A percentile compares a stretch with the other conserved stretches of the same genome.
These are phyloP conservation scores for Neolamprologus variostigma DNA, from an alignment of 2,113 vertebrate species.

Conservation along the genomic window DNA sequence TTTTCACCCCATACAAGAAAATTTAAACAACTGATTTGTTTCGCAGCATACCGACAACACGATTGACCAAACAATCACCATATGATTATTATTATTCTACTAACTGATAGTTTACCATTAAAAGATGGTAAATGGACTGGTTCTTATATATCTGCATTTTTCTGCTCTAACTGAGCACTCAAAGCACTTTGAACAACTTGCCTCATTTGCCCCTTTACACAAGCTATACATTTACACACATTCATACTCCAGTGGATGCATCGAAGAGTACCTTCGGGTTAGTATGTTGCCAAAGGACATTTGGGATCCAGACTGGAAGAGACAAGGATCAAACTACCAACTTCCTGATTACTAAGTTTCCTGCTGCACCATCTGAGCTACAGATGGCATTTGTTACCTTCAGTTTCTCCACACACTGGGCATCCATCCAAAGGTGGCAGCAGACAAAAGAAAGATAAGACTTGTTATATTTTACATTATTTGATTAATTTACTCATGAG, in stretches of 20 bases:
- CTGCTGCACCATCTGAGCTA: not conserved
- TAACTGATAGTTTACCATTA: not conserved
- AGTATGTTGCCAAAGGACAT: not conserved
- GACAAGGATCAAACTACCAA: not conserved
- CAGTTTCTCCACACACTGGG: not conserved
- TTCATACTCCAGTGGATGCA: not conserved
- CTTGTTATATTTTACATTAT: not conserved
- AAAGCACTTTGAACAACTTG: not conserved
- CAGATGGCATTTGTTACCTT: not conserved
- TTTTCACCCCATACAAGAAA: not conserved
- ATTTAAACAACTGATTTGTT: not conserved
- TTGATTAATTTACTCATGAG: not conserved
- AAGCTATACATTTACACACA: not conserved
- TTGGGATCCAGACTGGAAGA: accelerated
- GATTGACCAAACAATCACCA: not conserved
- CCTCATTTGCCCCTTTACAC: not conserved
- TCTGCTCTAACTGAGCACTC: not conserved
- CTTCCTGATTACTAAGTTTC: not conserved
- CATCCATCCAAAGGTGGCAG: not conserved
- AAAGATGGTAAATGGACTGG: not conserved
- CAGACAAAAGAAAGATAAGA: not conserved
- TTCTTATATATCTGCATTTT: not conserved
- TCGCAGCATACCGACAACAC: not conserved
- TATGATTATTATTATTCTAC: not conserved
- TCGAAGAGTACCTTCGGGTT: accelerated